Conservation (phyloP, 1,140 invertebrate genomes). For the Lepidurus apus region DNA sequence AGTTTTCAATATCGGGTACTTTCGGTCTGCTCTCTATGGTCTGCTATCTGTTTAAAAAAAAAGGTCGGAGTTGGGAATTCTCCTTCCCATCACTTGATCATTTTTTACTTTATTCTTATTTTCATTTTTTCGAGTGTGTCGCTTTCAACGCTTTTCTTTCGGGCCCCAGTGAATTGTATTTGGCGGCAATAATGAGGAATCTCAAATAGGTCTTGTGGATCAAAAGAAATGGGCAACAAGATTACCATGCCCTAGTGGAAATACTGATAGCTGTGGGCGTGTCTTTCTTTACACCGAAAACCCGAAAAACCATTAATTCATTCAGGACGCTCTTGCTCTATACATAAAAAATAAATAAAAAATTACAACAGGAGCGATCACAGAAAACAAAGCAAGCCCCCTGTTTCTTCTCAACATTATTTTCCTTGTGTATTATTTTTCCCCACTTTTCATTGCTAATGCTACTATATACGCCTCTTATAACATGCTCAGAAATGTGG, state of each 20-base stretch:
- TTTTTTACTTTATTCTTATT: not conserved
- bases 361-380: not conserved
- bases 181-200: conserved; percentile 18
- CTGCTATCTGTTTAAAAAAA: no score
- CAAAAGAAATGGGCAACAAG: conserved; percentile 21
- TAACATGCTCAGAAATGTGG: conserved; percentile 5
- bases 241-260: conserved; percentile 6
- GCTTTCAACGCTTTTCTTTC: conserved; percentile 14
- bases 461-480: not conserved
- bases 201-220: not conserved
- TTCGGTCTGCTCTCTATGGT: not conserved
- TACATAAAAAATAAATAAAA: not conserved
- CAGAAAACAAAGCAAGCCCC: not conserved
- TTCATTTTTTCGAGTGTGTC: not conserved
- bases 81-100: not conserved
- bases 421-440: not conserved
- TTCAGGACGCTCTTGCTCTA: not conserved
- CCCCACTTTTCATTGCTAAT: not conserved
- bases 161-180: not conserved
- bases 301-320: not conserved
- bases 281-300: not conserved
- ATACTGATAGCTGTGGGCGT: not conserved
- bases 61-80: no score
- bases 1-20: conserved; percentile 7
- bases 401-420: not conserved